phyloP scores from a whole-genome alignment of 64 coral and sea anemone species.

The Stichodactyla helianthus region DNA sequence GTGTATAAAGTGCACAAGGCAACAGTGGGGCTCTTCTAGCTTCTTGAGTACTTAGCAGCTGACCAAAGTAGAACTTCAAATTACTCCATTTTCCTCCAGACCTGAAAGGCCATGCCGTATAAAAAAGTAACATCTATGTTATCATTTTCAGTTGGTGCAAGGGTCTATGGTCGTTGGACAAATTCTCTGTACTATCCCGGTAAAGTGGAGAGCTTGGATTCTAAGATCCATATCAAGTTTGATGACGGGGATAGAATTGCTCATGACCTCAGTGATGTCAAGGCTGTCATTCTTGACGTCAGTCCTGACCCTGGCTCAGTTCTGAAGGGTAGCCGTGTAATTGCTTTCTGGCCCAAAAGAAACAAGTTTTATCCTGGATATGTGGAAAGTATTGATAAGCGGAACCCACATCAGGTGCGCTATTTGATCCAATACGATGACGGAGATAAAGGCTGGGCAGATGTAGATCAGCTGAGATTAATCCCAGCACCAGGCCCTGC shows the following conservation, averaged over 20 bases:
- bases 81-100: no score
- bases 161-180: slow-evolving; percentile 58
- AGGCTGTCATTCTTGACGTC: slow-evolving; percentile 46
- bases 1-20: no score
- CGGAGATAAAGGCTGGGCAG: slow-evolving; percentile 28
- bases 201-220: slow-evolving; percentile 30
- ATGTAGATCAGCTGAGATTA: slow-evolving; percentile 15
- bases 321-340: slow-evolving; percentile 53
- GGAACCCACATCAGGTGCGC: slow-evolving; percentile 13
- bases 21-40: no score
- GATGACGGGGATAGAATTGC: slow-evolving; percentile 69
- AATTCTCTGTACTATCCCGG: slow-evolving; percentile 54
- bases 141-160: neutral
- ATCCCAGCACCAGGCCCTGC: slow-evolving; percentile 29
- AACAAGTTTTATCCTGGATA: neutral
- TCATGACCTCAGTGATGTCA: slow-evolving; percentile 29
- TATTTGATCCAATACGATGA: slow-evolving; percentile 21
- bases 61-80: no score
- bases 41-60: no score
- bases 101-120: no score
- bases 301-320: slow-evolving; percentile 32
- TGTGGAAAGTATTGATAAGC: neutral
- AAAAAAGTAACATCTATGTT: neutral
- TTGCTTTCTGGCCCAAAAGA: slow-evolving; percentile 1
- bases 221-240: slow-evolving; percentile 48